A percentile compares a stretch with the other conserved stretches of the same genome.
phyloP scores from a whole-genome alignment of 2,797 vertebrate species.

The Anabacerthia variegaticeps region DNA sequence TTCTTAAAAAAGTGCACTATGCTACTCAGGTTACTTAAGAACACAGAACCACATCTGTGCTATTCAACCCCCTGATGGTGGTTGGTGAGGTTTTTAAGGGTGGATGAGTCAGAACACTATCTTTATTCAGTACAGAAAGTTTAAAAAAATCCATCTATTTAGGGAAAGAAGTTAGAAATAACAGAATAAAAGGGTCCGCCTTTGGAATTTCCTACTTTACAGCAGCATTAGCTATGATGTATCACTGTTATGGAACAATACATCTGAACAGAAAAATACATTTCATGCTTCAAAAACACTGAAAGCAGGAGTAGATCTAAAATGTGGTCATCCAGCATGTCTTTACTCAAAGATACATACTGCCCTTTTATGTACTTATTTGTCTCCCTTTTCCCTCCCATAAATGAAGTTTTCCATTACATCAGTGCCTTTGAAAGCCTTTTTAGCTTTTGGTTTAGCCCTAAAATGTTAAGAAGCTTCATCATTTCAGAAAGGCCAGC shows the following conservation, averaged over 20 bases:
- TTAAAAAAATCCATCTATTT: neutral
- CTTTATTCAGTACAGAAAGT: conserved; percentile 34
- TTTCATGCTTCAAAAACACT: neutral
- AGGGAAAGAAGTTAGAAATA: conserved; percentile 2
- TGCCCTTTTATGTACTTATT: neutral
- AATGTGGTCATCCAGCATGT: neutral
- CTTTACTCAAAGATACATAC: neutral
- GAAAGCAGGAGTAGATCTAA: neutral
- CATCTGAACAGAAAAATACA: conserved; percentile 2
- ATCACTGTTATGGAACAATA: neutral
- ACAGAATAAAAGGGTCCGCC: neutral
- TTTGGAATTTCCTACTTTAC: conserved; percentile 34
- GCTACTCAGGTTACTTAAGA: conserved; percentile 36
- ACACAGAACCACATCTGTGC: conserved; percentile 21
- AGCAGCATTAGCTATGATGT: neutral
- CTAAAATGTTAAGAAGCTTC: neutral
- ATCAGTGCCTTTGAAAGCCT: neutral
- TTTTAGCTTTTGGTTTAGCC: neutral
- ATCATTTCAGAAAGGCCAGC: neutral
- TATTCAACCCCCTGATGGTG: neutral
- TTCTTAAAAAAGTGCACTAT: neutral
- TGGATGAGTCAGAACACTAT: conserved; percentile 50
- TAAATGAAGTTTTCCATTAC: neutral
- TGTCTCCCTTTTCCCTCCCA: neutral
- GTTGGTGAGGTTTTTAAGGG: conserved; percentile 13